Base-by-base conservation (phyloP, 2,113 vertebrate genomes). In the Pangasianodon gigas region DNA sequence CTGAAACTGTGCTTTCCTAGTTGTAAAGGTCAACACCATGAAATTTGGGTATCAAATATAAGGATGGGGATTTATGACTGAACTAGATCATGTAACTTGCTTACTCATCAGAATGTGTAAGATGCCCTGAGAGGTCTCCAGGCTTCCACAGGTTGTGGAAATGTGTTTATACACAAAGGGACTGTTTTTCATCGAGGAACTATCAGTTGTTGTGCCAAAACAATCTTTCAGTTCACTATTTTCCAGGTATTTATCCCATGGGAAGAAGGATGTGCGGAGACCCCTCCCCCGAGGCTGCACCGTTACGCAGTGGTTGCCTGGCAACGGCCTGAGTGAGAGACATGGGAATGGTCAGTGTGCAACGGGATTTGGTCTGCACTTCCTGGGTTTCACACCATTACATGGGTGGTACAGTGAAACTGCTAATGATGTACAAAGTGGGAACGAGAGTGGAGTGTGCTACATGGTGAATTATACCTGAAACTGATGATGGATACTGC, bases 391-490 rank as follows among this genome's bases (percentile, higher is more conserved):
- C 89, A 90, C 89, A 87, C 75, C 41, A 54, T 90, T 81, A 87
- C 46, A 56, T 52, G 74, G 77, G 89, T 71, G 77, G 84, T 71
- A 79, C 37, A 86, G 74, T 32, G 77, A 90, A 87, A 82, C 60
- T 87, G 84, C 62, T 90, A 90, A 90, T 90, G 84, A 87, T 87
- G 60, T 87, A 41, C 56, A 69, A 82, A 82, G 85, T 90, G 84
- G 13, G 85, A 90, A 82, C 69, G 48, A 74, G 69, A 65, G 84
- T 67, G 54, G 56, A 85, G 62, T 65, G 82, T 89, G 41, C 44
- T 87, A 21, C 4, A 77, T 16, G 44, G 62, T 83, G 32, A 69
- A 88, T 88, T 83, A 54, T 29, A 26, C 65, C 24, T 69, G 58
- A 69, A 67, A 69, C 79, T 29, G 16, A 84, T 18, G 41, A 69